Base-by-base conservation (phyloP, 2,888 invertebrate species). In the Drosophila algonquin region DNA sequence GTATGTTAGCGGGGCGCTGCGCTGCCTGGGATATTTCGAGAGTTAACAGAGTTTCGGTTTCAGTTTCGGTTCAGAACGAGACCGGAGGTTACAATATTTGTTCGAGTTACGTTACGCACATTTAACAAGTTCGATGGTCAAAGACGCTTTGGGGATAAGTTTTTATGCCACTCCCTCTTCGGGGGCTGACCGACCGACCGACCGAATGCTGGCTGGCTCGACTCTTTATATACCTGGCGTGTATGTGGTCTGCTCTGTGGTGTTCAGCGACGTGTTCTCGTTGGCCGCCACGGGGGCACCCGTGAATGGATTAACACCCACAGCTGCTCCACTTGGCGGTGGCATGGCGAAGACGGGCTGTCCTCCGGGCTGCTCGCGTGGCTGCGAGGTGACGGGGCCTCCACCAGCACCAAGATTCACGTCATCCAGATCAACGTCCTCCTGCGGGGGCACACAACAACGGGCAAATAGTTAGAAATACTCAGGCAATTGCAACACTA, bases 161-260 rank as follows among this genome's bases (percentile, higher is more conserved):
- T 63, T 60, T 63, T 69, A 71, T 69, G 73, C 72, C 64, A 74
- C 74, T 75, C 73, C 67, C 80, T 82, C 69, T 64, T 53, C 67
- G 72, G 62, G 61, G 62, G 63, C 62, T 69, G 21, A 51, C 32
- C 14, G 51, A n/a, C 18, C 40, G 46, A 24, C 56, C 35, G 35
- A 35, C 12, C 57, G 27, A 46, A 27, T 45, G 40, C 24, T 7
- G 27, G 44, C 40, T 27, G 51, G 46, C 18, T n/a, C 30, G 40
- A 53, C 30, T 53, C 40, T 63, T 90, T 90, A 91, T 89, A 91
- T 92, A 92, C 92, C 92, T 92, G 92, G 92, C 80, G 92, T 92
- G 84, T 92, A 92, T 75, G 92, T 92, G 71, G 92, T 90, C 81
- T 92, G 91, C 82, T 91, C 92, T 76, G 92, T 88, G 80, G 91